Evolutionary conservation across 2,888 invertebrate genomes (phyloP).

Genomic region (Chloromyia formosa): DNA sequence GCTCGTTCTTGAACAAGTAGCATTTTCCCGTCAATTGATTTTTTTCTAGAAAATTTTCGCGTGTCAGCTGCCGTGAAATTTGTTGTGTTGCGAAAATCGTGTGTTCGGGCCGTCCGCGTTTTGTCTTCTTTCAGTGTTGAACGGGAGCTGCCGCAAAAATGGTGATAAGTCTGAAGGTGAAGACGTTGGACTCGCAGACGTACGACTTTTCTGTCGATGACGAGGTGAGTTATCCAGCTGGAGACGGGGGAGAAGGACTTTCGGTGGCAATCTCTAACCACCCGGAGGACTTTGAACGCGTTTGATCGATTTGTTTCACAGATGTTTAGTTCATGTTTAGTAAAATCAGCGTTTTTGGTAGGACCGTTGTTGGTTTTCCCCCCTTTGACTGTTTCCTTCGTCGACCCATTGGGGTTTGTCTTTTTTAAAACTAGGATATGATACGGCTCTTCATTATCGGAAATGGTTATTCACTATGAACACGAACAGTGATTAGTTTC

Average conservation of each 20-base stretch:
- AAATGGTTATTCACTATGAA: no score
- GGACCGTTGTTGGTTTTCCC: no score
- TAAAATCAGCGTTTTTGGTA: no score
- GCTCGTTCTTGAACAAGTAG: conserved; percentile 48
- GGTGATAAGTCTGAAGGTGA: conserved; percentile 82
- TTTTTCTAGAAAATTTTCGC: conserved; percentile 34
- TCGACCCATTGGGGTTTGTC: no score
- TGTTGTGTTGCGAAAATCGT: background rate
- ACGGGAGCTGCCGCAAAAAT: conserved; percentile 51
- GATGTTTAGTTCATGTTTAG: no score
- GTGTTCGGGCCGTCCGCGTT: background rate
- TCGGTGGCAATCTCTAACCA: no score
- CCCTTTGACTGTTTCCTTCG: no score
- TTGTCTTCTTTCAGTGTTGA: background rate
- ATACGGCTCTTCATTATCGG: no score
- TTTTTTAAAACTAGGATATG: no score
- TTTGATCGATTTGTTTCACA: no score
- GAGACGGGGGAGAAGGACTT: background rate
- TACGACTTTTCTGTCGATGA: conserved; percentile 83
- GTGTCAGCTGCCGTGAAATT: conserved; percentile 6
- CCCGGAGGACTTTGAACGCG: no score
- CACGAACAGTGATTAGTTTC: no score
- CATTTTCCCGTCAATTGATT: conserved; percentile 40
- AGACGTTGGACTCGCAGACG: conserved; percentile 88
- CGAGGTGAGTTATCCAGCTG: conserved; percentile 74